These are phyloP conservation scores for Nesogale talazaci DNA, from an alignment of 2,113 vertebrate genomes.

Conservation along the genomic window DNA sequence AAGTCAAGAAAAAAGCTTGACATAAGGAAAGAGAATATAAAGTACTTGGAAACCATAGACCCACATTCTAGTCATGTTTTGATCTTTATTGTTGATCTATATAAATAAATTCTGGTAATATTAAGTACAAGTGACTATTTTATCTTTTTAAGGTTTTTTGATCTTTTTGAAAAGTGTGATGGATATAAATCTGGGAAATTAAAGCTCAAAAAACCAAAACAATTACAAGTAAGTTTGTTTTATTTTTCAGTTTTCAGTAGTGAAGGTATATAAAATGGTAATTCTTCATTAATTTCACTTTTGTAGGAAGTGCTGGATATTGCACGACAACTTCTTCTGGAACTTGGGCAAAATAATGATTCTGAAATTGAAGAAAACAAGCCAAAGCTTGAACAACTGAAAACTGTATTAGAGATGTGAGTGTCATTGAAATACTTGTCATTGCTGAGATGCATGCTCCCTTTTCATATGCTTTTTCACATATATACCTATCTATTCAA, in stretches of 20 bases:
- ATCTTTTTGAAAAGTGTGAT: constrained; percentile 92
- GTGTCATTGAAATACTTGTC: constrained; percentile 69
- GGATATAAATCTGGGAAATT: constrained; percentile 91
- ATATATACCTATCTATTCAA: constrained; percentile 2
- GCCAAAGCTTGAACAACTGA: constrained; percentile 94
- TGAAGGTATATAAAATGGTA: constrained; percentile 35
- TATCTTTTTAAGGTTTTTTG: constrained; percentile 85
- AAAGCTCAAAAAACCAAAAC: constrained; percentile 91
- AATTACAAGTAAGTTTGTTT: constrained; percentile 88
- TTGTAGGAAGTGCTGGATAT: constrained; percentile 93
- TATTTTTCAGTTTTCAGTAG: constrained; percentile 45
- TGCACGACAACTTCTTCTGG: constrained; percentile 91
- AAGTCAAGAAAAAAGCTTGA: background rate
- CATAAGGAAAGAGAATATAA: background rate
- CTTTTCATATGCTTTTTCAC: background rate
- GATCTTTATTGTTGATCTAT: background rate
- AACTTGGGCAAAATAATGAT: constrained; percentile 93
- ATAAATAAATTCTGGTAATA: background rate
- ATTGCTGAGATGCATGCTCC: background rate
- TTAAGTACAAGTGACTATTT: constrained; percentile 58
- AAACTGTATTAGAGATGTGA: constrained; percentile 95
- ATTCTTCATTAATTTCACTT: constrained; percentile 33
- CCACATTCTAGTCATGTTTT: background rate
- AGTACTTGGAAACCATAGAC: background rate
- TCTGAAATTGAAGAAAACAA: constrained; percentile 96